phyloP scores from a whole-genome alignment of 2,113 vertebrate species.

The Tylochromis polylepis region DNA sequence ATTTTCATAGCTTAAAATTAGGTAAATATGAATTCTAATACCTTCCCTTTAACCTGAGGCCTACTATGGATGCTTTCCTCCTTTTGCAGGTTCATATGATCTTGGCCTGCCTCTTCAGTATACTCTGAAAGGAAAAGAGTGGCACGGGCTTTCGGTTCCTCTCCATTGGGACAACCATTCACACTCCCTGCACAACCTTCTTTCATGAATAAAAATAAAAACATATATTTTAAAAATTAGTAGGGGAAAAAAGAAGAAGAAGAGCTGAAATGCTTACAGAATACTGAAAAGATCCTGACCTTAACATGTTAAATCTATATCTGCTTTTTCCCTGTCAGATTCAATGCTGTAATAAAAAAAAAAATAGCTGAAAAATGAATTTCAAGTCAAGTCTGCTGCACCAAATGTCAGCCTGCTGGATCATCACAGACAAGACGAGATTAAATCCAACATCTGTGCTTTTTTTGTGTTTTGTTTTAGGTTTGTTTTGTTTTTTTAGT shows the following conservation, averaged over 20 bases:
- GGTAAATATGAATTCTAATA: background rate
- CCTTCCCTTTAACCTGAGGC: background rate
- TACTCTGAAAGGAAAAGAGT: background rate
- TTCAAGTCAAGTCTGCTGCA: background rate
- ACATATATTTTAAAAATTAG: background rate
- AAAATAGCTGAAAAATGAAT: background rate
- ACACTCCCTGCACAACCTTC: background rate
- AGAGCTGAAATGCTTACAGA: background rate
- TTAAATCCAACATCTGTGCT: conserved; percentile 3
- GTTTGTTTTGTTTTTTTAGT: background rate
- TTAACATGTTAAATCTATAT: background rate
- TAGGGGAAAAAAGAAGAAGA: background rate
- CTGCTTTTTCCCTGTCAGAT: conserved; percentile 1
- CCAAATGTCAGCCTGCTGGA: conserved; percentile 12
- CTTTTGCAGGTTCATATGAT: background rate
- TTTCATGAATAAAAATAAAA: background rate
- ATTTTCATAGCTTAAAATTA: background rate
- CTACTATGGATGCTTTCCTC: background rate
- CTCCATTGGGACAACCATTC: background rate
- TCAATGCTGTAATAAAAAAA: background rate
- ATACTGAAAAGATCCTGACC: conserved; percentile 4
- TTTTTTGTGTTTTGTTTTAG: background rate
- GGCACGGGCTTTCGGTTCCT: background rate
- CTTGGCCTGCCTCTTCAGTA: background rate
- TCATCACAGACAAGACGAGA: background rate